Conservation (phyloP, 1,140 invertebrate genomes). For the Bombus ignitus region DNA sequence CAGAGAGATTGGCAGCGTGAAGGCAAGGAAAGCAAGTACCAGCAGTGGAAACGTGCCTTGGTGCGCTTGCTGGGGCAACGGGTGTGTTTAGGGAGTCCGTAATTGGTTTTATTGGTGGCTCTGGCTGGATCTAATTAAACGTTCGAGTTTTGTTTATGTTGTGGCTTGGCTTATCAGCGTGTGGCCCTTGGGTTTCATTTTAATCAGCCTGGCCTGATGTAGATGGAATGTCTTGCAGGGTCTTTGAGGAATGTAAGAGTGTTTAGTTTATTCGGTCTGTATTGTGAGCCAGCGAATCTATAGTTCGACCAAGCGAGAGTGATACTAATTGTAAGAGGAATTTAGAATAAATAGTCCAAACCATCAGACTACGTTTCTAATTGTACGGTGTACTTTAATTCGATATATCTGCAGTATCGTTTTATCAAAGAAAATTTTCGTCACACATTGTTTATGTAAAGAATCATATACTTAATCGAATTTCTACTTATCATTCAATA, state of each 20-base stretch:
- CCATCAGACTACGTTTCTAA: too few species aligned
- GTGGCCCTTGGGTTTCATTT: not conserved
- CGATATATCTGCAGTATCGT: too few species aligned
- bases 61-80: slow-evolving; percentile 95
- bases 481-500: too few species aligned
- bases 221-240: not conserved
- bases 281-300: not conserved
- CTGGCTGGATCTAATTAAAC: slow-evolving; percentile 8
- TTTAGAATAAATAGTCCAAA: too few species aligned
- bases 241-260: not conserved
- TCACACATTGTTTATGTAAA: too few species aligned
- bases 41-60: slow-evolving; percentile 90
- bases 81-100: slow-evolving; percentile 85
- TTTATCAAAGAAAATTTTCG: too few species aligned
- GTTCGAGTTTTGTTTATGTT: slow-evolving; percentile 5
- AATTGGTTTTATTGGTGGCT: not conserved
- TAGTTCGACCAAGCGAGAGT: not conserved
- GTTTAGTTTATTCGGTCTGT: too few species aligned
- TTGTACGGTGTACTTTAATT: too few species aligned
- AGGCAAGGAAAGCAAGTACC: slow-evolving; percentile 84
- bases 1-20: slow-evolving; percentile 82
- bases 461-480: too few species aligned
- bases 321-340: not conserved
- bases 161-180: not conserved
- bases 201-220: not conserved